Evolutionary conservation across 2,113 vertebrate genomes (phyloP).

Genomic region (Microtus oregoni): DNA sequence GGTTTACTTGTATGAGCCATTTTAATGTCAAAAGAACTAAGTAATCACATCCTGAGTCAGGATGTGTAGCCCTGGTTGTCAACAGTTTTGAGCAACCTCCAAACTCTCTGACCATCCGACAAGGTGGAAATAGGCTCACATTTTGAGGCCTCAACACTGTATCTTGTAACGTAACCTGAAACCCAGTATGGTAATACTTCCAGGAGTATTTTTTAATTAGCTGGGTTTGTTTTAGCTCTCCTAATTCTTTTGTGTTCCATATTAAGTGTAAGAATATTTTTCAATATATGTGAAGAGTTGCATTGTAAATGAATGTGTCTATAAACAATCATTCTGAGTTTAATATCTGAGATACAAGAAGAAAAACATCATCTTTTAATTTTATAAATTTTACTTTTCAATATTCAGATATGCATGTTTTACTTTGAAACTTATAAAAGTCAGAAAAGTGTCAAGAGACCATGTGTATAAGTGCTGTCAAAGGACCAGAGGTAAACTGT

Average conservation of each 20-base stretch:
- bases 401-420: not conserved
- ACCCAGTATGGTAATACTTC: not conserved
- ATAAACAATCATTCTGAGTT: not conserved
- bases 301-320: not conserved
- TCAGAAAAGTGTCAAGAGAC: not conserved
- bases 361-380: not conserved
- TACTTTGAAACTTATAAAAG: not conserved
- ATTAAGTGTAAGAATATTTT: not conserved
- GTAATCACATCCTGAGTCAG: no score
- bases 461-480: not conserved
- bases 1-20: no score
- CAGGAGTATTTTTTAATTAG: not conserved
- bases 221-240: not conserved
- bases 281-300: not conserved
- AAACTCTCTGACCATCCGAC: no score
- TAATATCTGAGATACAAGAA: not conserved
- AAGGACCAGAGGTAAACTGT: not conserved
- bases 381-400: not conserved
- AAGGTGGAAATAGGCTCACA: no score
- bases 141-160: no score
- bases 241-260: not conserved
- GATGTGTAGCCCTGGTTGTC: no score
- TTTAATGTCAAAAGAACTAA: no score
- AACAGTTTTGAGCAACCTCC: no score
- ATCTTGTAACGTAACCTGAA: not conserved